These are phyloP conservation scores for Myotis planiceps DNA, from an alignment of 2,797 vertebrate species.

Conservation along the genomic window DNA sequence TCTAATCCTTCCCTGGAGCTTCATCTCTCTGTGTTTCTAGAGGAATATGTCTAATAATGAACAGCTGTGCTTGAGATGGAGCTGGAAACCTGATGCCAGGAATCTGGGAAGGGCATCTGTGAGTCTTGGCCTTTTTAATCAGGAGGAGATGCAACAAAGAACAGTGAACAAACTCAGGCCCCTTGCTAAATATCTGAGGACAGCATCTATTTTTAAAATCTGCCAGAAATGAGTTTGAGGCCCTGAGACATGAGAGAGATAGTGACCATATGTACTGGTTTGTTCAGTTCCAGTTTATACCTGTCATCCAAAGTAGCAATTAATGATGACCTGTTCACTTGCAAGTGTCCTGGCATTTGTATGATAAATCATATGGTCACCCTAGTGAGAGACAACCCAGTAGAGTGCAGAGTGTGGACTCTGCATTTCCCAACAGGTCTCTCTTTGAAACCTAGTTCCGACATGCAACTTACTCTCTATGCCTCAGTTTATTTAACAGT, in stretches of 20 bases:
- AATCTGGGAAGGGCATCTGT: not conserved
- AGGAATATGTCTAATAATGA: constrained; percentile 27
- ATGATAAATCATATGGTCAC: not conserved
- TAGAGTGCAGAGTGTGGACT: not conserved
- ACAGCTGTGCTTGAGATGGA: not conserved
- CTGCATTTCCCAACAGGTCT: not conserved
- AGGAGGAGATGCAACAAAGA: not conserved
- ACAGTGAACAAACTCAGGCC: not conserved
- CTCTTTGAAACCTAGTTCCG: not conserved
- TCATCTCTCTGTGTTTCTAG: not conserved
- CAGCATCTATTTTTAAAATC: constrained; percentile 1
- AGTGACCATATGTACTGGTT: not conserved
- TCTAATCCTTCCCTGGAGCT: constrained; percentile 22
- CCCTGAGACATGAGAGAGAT: not conserved
- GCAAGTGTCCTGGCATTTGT: not conserved
- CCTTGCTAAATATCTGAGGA: not conserved
- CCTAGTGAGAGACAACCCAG: not conserved
- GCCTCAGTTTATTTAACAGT: not conserved
- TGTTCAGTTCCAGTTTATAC: not conserved
- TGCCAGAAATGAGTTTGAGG: not conserved
- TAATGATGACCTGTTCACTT: not conserved
- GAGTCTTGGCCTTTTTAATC: not conserved
- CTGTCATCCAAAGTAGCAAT: not conserved
- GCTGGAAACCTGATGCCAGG: not conserved
- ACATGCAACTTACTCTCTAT: not conserved